These are phyloP conservation scores for Teleopsis dalmanni DNA, from an alignment of 1,140 invertebrate genomes.

Conservation along the genomic window DNA sequence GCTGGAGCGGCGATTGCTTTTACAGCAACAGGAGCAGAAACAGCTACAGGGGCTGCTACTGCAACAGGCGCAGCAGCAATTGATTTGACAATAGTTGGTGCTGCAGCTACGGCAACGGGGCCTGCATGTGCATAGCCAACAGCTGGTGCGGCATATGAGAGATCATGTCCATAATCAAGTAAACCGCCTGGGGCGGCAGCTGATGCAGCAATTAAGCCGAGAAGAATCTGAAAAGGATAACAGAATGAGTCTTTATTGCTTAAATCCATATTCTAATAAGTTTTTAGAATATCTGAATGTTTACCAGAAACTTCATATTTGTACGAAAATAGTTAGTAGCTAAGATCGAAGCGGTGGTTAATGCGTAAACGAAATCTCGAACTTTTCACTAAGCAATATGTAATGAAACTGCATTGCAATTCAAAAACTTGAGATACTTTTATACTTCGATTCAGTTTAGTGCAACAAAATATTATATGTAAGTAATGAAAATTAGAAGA, in stretches of 20 bases:
- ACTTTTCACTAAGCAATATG: too few relatives aligned
- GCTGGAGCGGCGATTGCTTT: slow-evolving; percentile 10
- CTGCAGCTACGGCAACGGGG: slow-evolving; percentile 19
- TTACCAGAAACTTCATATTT: too few relatives aligned
- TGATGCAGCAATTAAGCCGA: slow-evolving; percentile 26
- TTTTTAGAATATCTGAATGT: too few relatives aligned
- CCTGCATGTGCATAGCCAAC: slow-evolving; percentile 25
- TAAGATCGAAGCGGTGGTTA: too few relatives aligned
- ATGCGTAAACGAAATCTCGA: too few relatives aligned
- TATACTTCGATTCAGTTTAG: too few relatives aligned
- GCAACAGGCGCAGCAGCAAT: slow-evolving; percentile 23
- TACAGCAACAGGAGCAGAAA: slow-evolving; percentile 15
- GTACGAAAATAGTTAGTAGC: too few relatives aligned
- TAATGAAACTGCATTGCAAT: too few relatives aligned
- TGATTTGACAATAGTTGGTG: slow-evolving; percentile 20
- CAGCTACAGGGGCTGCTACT: slow-evolving; percentile 24
- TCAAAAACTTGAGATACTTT: too few relatives aligned
- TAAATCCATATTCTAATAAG: too few relatives aligned
- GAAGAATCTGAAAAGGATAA: slow-evolving; percentile 16
- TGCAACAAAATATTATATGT: too few relatives aligned
- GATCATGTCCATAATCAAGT: slow-evolving; percentile 6
- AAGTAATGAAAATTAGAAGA: too few relatives aligned
- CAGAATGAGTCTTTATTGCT: not conserved
- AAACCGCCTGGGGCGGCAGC: slow-evolving; percentile 23
- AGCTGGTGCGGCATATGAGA: slow-evolving; percentile 18